Percentiles rank a stretch among this genome's conserved stretches.
phyloP scores from a whole-genome alignment of 2,888 invertebrate genomes.

The Drosophila hawaiiensis region DNA sequence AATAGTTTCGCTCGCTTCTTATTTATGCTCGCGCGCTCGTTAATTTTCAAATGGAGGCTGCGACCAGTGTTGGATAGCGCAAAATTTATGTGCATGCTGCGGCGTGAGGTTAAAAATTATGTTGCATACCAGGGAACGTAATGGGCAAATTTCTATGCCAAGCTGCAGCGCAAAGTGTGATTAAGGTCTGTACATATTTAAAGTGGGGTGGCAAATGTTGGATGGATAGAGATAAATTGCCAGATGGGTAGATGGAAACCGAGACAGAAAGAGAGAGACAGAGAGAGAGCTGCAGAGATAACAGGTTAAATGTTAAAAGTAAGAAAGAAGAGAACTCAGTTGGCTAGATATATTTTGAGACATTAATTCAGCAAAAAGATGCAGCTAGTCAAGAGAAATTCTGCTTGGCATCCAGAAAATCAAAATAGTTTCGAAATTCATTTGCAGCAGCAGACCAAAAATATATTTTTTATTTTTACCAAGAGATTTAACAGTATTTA shows the following conservation, averaged over 20 bases:
- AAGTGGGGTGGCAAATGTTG: conserved; percentile 27
- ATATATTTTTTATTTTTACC: neutral
- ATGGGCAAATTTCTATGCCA: conserved; percentile 52
- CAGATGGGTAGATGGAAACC: neutral
- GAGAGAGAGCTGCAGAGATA: neutral
- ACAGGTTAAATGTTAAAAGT: conserved; percentile 19
- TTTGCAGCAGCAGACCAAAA: neutral
- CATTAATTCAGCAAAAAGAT: conserved; percentile 20
- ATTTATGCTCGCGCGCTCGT: conserved; percentile 70
- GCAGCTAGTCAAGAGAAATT: conserved; percentile 39
- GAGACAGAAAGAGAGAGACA: neutral
- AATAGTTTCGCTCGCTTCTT: conserved; percentile 68
- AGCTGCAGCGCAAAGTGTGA: conserved; percentile 62
- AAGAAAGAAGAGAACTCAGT: conserved; percentile 1
- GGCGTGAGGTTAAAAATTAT: conserved; percentile 68
- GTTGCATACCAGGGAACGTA: conserved; percentile 61
- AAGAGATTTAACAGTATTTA: neutral
- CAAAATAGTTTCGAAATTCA: neutral
- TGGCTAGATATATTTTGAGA: conserved; percentile 7
- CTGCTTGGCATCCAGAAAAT: neutral
- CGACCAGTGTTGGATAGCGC: conserved; percentile 50
- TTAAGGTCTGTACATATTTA: conserved; percentile 67
- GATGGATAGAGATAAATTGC: conserved; percentile 47
- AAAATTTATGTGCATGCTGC: conserved; percentile 64
- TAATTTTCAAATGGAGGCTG: conserved; percentile 61